A percentile compares a stretch with the other conserved stretches of the same genome.
These are phyloP conservation scores for Dryocosmus kuriphilus DNA, from an alignment of 2,888 invertebrate genomes.

Conservation along the genomic window DNA sequence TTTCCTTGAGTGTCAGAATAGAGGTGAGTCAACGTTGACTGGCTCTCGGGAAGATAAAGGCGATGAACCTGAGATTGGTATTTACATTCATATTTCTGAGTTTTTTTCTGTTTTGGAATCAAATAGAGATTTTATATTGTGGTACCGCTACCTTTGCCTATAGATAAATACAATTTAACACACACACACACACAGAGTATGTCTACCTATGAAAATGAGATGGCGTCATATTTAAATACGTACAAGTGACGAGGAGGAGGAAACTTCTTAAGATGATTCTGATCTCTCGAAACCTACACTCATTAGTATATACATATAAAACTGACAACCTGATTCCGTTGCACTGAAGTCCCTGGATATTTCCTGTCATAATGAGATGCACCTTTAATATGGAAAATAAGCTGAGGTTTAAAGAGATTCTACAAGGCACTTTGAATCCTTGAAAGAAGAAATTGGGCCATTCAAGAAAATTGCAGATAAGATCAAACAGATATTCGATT, in stretches of 20 bases:
- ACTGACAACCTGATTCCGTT: background rate
- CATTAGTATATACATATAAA: slow-evolving; percentile 14
- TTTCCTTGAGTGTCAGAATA: slow-evolving; percentile 20
- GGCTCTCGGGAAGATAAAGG: slow-evolving; percentile 14
- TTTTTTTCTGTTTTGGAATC: background rate
- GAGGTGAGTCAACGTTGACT: slow-evolving; percentile 24
- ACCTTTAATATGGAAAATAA: background rate
- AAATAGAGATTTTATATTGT: background rate
- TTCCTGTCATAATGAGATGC: slow-evolving; percentile 34
- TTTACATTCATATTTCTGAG: slow-evolving; percentile 1
- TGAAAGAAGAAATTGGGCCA: background rate
- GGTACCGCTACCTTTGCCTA: background rate
- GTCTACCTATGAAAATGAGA: slow-evolving; percentile 7
- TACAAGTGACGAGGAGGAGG: slow-evolving; percentile 13
- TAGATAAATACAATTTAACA: too few species aligned
- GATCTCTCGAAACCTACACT: slow-evolving; percentile 35
- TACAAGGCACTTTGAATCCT: background rate
- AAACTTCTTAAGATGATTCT: slow-evolving; percentile 21
- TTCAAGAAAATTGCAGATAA: background rate
- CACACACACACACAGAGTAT: background rate
- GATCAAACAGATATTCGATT: too few species aligned
- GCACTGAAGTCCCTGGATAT: background rate
- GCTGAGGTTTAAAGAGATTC: background rate
- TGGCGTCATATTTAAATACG: slow-evolving; percentile 34
- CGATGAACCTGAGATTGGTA: slow-evolving; percentile 30